These are phyloP conservation scores for Endomychus coccineus DNA, from an alignment of 2,888 invertebrate species.

Conservation along the genomic window DNA sequence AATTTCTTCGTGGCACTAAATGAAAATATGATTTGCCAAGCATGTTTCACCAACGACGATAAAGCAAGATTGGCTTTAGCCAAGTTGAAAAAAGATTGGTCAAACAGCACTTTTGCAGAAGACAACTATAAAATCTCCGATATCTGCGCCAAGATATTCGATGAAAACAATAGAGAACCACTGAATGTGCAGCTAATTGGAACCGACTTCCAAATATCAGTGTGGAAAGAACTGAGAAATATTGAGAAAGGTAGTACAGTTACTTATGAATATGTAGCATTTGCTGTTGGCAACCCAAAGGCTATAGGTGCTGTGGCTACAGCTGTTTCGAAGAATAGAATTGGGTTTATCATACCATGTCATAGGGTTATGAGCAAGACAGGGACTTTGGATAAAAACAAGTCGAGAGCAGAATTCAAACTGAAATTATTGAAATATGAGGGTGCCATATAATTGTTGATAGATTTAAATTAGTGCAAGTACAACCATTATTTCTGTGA, in stretches of 20 bases:
- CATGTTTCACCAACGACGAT: too few relatives aligned
- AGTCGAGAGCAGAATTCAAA: conserved; percentile 34
- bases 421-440: conserved; percentile 33
- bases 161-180: conserved; percentile 14
- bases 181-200: conserved; percentile 33
- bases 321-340: conserved; percentile 37
- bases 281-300: conserved; percentile 33
- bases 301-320: conserved; percentile 39
- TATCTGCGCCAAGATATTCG: conserved; percentile 22
- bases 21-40: too few relatives aligned
- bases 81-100: conserved; percentile 31
- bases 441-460: conserved; percentile 19
- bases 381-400: conserved; percentile 34
- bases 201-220: conserved; percentile 35
- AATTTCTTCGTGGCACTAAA: too few relatives aligned
- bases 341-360: conserved; percentile 39
- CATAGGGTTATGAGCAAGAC: conserved; percentile 38
- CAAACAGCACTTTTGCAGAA: conserved; percentile 26
- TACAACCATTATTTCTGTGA: too few relatives aligned
- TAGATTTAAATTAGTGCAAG: too few relatives aligned
- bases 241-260: conserved; percentile 33
- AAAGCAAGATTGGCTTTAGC: too few relatives aligned
- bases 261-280: conserved; percentile 36
- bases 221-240: conserved; percentile 36
- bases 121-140: conserved; percentile 22